phyloP scores from a whole-genome alignment of 2,113 vertebrate genomes.

The Pedetes capensis region DNA sequence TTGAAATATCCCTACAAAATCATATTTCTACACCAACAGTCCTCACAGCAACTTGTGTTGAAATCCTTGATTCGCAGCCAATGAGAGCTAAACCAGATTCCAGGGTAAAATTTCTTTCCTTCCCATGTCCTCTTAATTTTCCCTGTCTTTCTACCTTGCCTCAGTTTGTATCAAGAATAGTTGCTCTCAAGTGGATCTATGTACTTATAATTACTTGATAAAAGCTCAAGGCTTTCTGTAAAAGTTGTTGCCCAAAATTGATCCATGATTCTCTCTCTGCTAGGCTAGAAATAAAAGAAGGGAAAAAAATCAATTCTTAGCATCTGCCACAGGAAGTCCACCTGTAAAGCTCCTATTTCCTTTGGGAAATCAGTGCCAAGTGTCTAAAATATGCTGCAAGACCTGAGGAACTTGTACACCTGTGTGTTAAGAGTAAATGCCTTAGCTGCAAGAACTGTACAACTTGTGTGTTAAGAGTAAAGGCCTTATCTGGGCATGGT shows the following conservation, averaged over 20 bases:
- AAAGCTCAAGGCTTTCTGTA: background rate
- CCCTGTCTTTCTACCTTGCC: too few relatives aligned
- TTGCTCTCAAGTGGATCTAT: background rate
- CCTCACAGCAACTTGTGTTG: too few relatives aligned
- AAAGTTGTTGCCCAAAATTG: constrained; percentile 8
- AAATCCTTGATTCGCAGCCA: too few relatives aligned
- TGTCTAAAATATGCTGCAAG: background rate
- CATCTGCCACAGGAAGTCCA: background rate
- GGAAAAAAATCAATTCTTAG: background rate
- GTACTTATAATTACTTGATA: background rate
- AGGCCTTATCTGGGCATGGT: too few relatives aligned
- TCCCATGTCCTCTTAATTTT: too few relatives aligned
- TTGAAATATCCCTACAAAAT: too few relatives aligned
- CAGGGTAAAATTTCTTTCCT: too few relatives aligned
- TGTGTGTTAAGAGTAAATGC: background rate
- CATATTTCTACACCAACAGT: too few relatives aligned
- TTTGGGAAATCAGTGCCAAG: background rate
- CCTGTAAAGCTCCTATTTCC: background rate
- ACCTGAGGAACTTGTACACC: background rate
- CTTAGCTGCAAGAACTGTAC: too few relatives aligned
- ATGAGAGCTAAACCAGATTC: too few relatives aligned
- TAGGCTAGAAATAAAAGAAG: background rate
- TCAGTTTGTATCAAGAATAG: background rate
- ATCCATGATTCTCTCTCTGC: background rate
- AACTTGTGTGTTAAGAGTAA: too few relatives aligned